phyloP scores from a whole-genome alignment of 2,113 vertebrate species.

The Xyliphius kryptos region DNA sequence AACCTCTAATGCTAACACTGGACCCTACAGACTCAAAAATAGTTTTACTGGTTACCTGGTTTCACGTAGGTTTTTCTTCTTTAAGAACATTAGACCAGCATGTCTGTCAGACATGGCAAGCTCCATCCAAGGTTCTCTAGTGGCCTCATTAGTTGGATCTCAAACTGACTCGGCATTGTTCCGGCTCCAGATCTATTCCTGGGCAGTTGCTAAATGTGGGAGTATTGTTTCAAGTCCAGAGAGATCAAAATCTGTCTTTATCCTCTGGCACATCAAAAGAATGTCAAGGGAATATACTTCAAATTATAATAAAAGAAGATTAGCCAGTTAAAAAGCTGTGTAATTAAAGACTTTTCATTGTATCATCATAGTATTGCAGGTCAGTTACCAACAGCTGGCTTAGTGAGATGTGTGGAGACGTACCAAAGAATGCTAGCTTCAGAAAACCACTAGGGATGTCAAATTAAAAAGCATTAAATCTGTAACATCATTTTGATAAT shows the following conservation, averaged over 20 bases:
- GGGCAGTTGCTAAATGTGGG: constrained; percentile 59
- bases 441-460: constrained; percentile 4
- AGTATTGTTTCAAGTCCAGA: constrained; percentile 43
- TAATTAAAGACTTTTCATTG: too few species aligned
- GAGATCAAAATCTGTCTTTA: constrained; percentile 66
- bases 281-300: constrained; percentile 5
- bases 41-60: neutral
- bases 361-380: too few species aligned
- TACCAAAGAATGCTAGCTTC: neutral
- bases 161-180: constrained; percentile 17
- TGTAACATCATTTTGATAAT: constrained; percentile 5
- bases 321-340: too few species aligned
- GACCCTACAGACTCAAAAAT: neutral
- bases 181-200: constrained; percentile 52
- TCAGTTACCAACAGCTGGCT: too few species aligned
- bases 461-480: constrained; percentile 15
- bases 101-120: constrained; percentile 10
- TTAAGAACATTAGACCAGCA: constrained; percentile 13
- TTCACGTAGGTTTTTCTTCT: constrained; percentile 9
- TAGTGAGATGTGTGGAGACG: constrained; percentile 5
- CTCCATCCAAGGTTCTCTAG: constrained; percentile 50
- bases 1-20: neutral
- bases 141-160: constrained; percentile 62
- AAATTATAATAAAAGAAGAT: too few species aligned
- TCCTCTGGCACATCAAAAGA: constrained; percentile 43